Percentiles rank a stretch among this genome's conserved stretches.
These are phyloP conservation scores for Lemur catta DNA, from an alignment of 2,797 vertebrate genomes.

Conservation along the genomic window DNA sequence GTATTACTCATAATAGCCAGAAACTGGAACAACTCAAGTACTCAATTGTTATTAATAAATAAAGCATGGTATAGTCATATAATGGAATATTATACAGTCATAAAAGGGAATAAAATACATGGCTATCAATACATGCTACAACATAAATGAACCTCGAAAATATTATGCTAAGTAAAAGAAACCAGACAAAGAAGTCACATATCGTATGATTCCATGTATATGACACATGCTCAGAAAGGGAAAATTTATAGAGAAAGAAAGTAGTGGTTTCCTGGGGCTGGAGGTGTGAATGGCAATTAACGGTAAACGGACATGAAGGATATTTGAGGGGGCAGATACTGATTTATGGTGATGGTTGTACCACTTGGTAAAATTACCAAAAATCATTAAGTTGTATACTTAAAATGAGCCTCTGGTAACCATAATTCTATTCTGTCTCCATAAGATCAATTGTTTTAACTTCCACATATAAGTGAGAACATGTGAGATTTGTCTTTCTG, in stretches of 20 bases:
- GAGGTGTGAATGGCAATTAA: not conserved
- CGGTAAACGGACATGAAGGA: not conserved
- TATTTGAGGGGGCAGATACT: not conserved
- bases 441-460: not conserved
- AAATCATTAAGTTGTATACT: not conserved
- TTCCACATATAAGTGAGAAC: not conserved
- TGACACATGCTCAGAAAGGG: not conserved
- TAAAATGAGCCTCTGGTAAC: not conserved
- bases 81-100: not conserved
- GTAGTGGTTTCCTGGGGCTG: not conserved
- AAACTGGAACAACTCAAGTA: not conserved
- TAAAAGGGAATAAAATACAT: not conserved
- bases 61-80: not conserved
- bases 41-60: not conserved
- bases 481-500: not conserved
- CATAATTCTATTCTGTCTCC: not conserved
- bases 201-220: not conserved
- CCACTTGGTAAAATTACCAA: not conserved
- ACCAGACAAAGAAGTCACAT: not conserved
- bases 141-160: not conserved
- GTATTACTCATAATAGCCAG: not conserved
- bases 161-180: not conserved
- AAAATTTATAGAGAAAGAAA: not conserved
- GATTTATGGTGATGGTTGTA: not conserved
- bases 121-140: not conserved